Evolutionary conservation across 2,113 vertebrate species (phyloP), one percentile per base, ranked within the genome.

Genomic region (Heterocephalus glaber): DNA sequence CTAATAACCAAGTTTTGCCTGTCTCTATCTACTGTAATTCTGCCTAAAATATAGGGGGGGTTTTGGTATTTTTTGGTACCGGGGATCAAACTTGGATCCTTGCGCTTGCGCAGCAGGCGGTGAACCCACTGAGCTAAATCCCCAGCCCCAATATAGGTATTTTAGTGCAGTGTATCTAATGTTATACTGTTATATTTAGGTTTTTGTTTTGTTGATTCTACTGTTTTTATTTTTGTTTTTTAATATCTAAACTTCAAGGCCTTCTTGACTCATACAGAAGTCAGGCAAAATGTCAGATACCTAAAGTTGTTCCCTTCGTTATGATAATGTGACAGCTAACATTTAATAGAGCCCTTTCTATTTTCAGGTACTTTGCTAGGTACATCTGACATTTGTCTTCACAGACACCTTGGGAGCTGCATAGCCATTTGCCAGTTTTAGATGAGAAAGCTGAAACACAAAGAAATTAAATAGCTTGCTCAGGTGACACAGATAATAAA

Each of bases 211-310:
- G 24, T 95, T 83, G 81, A 52, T 81, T 74, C 89, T 74, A 28
- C 22, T 92, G 61, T 47, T 86, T 82, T 89, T 65, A 35, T 83
- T 87, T 91, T 90, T 90, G 2, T 30, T 94, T 96, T 91, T 95
- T 20, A 89, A 52, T 89, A 85, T 77, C 26, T 77, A 81, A 72
- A 81, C 65, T 74, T 82, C 12, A 80, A 20, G 63, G 2, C 33
- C 56, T 81, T 82, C 47, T 93, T 33, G n/a, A 89, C 66, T 24
- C 86, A 26, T 85, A 30, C 33, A 81, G 89, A 94, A 70, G 24
- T 83, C 61, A 72, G 19, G 11, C 80, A n/a, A 84, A 83, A 66
- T 86, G 30, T 90, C 89, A 30, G 30, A 72, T 61, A 74, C 63
- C 58, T 87, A 20, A 38, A 92, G 86, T n/a, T 88, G 49, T 85